Evolutionary conservation across 2,797 vertebrate genomes (phyloP).

Genomic region (Danio aesculapii): DNA sequence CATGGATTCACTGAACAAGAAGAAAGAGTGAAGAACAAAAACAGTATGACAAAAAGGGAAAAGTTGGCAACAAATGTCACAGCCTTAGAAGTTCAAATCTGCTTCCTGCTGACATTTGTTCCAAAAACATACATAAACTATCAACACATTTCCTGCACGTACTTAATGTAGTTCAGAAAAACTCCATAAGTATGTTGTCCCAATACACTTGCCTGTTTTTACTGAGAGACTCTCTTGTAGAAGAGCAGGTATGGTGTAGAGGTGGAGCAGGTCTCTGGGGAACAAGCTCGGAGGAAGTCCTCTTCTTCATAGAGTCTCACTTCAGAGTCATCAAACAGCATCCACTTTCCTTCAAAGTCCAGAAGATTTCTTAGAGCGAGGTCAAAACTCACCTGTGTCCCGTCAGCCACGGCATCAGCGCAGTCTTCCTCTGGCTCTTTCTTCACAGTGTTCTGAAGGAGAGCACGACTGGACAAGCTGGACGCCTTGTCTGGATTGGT

Average conservation of each 20-base stretch:
- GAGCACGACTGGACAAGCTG: constrained; percentile 65
- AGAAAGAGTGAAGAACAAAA: constrained; percentile 7
- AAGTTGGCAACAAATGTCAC: constrained; percentile 13
- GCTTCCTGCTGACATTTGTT: constrained; percentile 18
- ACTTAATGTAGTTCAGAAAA: constrained; percentile 7
- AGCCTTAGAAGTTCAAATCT: background rate
- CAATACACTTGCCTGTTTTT: constrained; percentile 9
- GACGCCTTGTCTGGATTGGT: constrained; percentile 79
- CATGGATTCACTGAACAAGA: background rate
- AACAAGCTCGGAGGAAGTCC: constrained; percentile 91
- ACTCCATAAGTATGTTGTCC: background rate
- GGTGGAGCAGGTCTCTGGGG: constrained; percentile 87
- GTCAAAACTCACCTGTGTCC: constrained; percentile 47
- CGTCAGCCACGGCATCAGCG: constrained; percentile 23
- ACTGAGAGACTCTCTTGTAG: constrained; percentile 85
- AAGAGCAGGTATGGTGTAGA: constrained; percentile 97
- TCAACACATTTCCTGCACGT: background rate
- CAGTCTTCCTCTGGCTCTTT: constrained; percentile 58
- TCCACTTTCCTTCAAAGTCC: constrained; percentile 94
- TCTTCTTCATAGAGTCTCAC: constrained; percentile 93
- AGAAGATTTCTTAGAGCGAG: constrained; percentile 77
- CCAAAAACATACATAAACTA: background rate
- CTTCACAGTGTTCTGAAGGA: constrained; percentile 63
- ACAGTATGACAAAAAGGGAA: background rate
- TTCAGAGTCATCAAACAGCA: constrained; percentile 97